Evolutionary conservation across 2,797 vertebrate species (phyloP).

Genomic region (Microcaecilia unicolor): DNA sequence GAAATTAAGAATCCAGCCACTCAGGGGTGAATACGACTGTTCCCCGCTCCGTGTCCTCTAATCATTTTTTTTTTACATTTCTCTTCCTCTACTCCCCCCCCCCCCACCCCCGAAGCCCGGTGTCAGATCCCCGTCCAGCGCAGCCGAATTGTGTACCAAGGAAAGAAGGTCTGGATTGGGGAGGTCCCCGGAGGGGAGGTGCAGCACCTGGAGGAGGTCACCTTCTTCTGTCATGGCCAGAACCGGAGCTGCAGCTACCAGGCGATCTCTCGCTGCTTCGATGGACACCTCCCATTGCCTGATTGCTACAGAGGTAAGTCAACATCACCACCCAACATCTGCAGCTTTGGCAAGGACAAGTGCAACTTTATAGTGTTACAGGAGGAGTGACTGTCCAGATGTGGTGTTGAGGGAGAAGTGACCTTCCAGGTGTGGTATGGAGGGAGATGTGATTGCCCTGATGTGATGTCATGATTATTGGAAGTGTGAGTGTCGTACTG

Average conservation of each 20-base stretch:
- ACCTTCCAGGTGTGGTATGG: too few relatives aligned
- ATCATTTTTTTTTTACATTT: background rate
- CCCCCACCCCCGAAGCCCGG: conserved; percentile 41
- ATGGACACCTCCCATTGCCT: conserved; percentile 55
- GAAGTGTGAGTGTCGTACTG: too few relatives aligned
- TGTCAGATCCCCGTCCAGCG: conserved; percentile 62
- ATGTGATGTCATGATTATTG: background rate
- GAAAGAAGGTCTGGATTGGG: conserved; percentile 64
- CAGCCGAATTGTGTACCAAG: conserved; percentile 60
- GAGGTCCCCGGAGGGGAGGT: conserved; percentile 61
- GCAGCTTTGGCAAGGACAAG: too few relatives aligned
- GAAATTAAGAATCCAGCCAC: background rate
- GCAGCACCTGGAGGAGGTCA: conserved; percentile 59
- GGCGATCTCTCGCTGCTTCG: conserved; percentile 47
- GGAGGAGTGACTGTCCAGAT: too few relatives aligned
- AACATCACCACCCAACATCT: too few relatives aligned
- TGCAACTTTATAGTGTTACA: too few relatives aligned
- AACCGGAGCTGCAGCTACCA: conserved; percentile 55
- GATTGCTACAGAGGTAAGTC: conserved; percentile 64
- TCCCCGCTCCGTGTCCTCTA: background rate
- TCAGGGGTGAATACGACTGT: too few relatives aligned
- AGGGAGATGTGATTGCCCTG: too few relatives aligned
- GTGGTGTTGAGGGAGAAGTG: too few relatives aligned
- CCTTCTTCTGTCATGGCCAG: conserved; percentile 67
- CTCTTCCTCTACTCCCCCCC: background rate